These are phyloP conservation scores for Emys orbicularis DNA, from an alignment of 2,797 vertebrate species.

Conservation along the genomic window DNA sequence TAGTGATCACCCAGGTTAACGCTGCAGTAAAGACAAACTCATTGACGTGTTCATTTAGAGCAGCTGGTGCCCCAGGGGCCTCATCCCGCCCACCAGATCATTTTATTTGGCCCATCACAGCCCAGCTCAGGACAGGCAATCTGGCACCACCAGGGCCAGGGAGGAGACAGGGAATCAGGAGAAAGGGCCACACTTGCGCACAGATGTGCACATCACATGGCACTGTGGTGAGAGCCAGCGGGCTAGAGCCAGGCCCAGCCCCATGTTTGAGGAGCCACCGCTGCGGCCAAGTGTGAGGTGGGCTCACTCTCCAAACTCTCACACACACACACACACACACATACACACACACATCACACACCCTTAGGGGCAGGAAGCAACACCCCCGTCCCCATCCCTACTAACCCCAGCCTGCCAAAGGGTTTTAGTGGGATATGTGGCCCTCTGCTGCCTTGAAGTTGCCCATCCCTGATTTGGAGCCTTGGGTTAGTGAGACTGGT, in stretches of 20 bases:
- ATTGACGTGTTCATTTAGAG: neutral
- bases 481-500: neutral
- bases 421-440: no score
- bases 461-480: no score
- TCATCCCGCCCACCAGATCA: neutral
- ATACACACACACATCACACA: no score
- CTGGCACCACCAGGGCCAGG: neutral
- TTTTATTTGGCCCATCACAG: no score
- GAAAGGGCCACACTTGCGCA: neutral
- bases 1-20: neutral
- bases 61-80: neutral
- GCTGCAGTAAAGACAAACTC: neutral
- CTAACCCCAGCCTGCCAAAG: no score
- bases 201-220: neutral
- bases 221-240: no score
- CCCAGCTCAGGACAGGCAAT: no score
- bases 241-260: neutral
- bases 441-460: no score
- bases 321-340: no score
- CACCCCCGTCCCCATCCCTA: no score
- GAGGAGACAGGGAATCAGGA: neutral
- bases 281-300: neutral
- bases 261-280: neutral
- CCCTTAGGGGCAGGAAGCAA: no score
- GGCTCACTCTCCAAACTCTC: no score